Conservation (phyloP, 2,113 vertebrate genomes). For the Anoplopoma fimbria region DNA sequence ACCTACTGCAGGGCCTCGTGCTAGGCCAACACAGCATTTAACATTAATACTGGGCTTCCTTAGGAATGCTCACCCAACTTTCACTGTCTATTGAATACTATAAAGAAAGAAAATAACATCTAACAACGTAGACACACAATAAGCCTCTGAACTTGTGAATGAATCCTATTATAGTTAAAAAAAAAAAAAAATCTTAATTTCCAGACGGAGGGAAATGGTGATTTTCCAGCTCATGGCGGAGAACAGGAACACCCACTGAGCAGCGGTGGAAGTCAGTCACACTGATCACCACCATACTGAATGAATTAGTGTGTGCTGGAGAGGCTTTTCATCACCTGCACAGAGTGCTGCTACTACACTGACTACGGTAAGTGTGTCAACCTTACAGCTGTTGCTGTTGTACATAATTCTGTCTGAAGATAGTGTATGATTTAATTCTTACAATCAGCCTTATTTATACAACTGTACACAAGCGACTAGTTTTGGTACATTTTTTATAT, state of each 20-base stretch:
- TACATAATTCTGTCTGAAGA: neutral
- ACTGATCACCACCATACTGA: slow-evolving; percentile 14
- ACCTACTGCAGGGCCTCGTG: neutral
- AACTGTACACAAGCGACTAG: neutral
- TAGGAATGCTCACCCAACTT: neutral
- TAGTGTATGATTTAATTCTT: neutral
- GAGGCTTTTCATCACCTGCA: slow-evolving; percentile 11
- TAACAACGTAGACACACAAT: neutral
- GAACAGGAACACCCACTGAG: slow-evolving; percentile 28
- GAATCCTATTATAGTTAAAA: neutral
- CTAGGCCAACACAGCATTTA: neutral
- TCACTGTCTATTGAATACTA: neutral
- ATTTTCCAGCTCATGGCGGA: slow-evolving; percentile 5
- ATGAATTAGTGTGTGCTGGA: slow-evolving; percentile 16
- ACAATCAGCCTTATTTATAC: neutral
- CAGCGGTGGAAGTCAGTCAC: slow-evolving; percentile 10
- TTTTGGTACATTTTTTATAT: neutral
- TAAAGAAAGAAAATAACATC: neutral
- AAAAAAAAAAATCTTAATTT: neutral
- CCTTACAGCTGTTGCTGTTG: neutral
- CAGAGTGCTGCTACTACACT: slow-evolving; percentile 1
- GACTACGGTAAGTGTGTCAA: neutral
- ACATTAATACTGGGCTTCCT: neutral
- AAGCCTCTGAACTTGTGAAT: neutral
- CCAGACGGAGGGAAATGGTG: neutral